Percentiles rank a stretch among this genome's conserved stretches.
These are phyloP conservation scores for Nephila pilipes DNA, from an alignment of 1,140 invertebrate genomes.

Conservation along the genomic window DNA sequence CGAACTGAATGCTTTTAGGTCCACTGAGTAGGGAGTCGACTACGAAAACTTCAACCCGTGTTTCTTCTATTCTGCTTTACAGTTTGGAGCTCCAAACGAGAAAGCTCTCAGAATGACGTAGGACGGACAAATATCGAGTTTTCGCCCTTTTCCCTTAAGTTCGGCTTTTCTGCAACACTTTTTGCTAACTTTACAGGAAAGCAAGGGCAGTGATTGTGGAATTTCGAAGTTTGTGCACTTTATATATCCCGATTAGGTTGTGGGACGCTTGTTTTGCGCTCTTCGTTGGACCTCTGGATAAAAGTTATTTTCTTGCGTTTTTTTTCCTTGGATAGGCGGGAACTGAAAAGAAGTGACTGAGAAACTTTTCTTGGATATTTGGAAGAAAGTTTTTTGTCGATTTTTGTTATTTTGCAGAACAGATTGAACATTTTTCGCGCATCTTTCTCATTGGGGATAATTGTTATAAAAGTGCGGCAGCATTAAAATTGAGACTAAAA, in stretches of 20 bases:
- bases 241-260: slow-evolving; percentile 21
- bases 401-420: neutral
- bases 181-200: neutral
- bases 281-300: slow-evolving; percentile 51
- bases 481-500: neutral
- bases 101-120: slow-evolving; percentile 62
- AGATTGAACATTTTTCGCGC: neutral
- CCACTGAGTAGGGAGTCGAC: slow-evolving; percentile 71
- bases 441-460: neutral
- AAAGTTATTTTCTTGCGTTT: slow-evolving; percentile 26
- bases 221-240: slow-evolving; percentile 27
- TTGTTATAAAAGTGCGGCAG: neutral
- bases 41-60: slow-evolving; percentile 69
- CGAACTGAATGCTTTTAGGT: slow-evolving; percentile 46
- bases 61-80: slow-evolving; percentile 43
- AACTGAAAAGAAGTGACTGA: neutral
- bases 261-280: slow-evolving; percentile 63
- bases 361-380: neutral
- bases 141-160: slow-evolving; percentile 60
- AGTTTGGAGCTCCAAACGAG: slow-evolving; percentile 35
- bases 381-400: neutral
- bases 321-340: neutral
- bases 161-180: slow-evolving; percentile 42
- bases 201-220: slow-evolving; percentile 2
- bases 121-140: slow-evolving; percentile 34